A percentile compares a stretch with the other conserved stretches of the same genome.
These are phyloP conservation scores for Asteroscopus sphinx DNA, from an alignment of 2,888 invertebrate species.

Conservation along the genomic window DNA sequence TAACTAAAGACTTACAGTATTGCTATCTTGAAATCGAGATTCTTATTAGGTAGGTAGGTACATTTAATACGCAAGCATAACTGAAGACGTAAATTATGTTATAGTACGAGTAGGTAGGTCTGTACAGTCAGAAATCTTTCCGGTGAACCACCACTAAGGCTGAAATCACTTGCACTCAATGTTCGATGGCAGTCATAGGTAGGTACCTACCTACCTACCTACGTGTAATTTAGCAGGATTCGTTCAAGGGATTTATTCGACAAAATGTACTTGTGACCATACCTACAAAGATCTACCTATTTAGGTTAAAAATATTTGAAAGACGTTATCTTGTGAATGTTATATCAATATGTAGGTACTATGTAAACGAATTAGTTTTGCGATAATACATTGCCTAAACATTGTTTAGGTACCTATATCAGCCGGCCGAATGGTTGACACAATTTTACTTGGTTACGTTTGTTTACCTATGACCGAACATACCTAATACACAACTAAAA, in stretches of 20 bases:
- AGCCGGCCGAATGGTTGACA: slow-evolving; percentile 17
- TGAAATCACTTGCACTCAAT: no score
- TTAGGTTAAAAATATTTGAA: slow-evolving; percentile 4
- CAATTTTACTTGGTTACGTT: slow-evolving; percentile 11
- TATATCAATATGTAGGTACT: slow-evolving; percentile 40
- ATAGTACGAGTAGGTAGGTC: no score
- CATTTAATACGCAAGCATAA: slow-evolving; percentile 16
- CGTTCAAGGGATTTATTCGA: no score
- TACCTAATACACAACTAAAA: background rate
- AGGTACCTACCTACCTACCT: no score
- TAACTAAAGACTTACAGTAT: slow-evolving; percentile 12
- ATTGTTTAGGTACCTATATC: slow-evolving; percentile 16
- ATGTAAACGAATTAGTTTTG: slow-evolving; percentile 39
- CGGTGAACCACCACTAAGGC: no score
- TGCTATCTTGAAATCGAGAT: slow-evolving; percentile 24
- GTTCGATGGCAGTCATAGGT: no score
- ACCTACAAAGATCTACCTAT: no score
- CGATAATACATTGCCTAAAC: slow-evolving; percentile 38
- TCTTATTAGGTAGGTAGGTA: no score
- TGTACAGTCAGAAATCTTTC: no score
- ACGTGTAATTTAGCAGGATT: no score
- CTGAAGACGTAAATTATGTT: slow-evolving; percentile 6
- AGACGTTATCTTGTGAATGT: slow-evolving; percentile 28
- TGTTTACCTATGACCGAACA: slow-evolving; percentile 23
- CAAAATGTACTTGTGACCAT: no score